phyloP scores from a whole-genome alignment of 2,113 vertebrate genomes.

The Nannobrachium achirus region DNA sequence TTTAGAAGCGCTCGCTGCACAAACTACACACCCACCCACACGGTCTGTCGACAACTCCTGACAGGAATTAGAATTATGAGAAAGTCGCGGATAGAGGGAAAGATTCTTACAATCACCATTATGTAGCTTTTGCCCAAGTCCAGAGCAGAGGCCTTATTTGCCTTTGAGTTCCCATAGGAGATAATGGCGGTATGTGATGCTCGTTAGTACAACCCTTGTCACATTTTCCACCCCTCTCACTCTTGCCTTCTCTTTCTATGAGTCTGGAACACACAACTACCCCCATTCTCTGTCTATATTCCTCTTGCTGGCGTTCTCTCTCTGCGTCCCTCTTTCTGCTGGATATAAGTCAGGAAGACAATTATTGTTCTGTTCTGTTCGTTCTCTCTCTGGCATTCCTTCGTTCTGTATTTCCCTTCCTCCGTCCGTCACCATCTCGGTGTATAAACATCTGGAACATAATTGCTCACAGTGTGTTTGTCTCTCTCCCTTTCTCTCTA shows the following conservation, averaged over 20 bases:
- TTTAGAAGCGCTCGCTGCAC: constrained; percentile 57
- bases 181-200: constrained; percentile 66
- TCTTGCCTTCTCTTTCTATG: constrained; percentile 60
- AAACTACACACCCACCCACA: constrained; percentile 64
- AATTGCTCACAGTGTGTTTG: too few species aligned
- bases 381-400: constrained; percentile 4
- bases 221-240: constrained; percentile 62
- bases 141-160: constrained; percentile 31
- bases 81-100: constrained; percentile 38
- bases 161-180: constrained; percentile 56
- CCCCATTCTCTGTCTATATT: constrained; percentile 38
- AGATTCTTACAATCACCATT: constrained; percentile 54
- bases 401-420: not conserved
- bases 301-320: constrained; percentile 46
- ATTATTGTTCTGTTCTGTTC: constrained; percentile 53
- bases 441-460: too few species aligned
- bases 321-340: constrained; percentile 49
- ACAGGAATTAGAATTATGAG: constrained; percentile 61
- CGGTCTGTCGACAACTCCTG: constrained; percentile 52
- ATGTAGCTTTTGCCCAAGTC: constrained; percentile 48
- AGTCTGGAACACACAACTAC: constrained; percentile 68
- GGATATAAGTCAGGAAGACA: constrained; percentile 68
- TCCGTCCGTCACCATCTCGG: constrained; percentile 2
- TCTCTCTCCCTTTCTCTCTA: not conserved
- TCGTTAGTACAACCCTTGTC: constrained; percentile 66